Evolutionary conservation across 2,113 vertebrate species (phyloP).

Genomic region (Strix uralensis): DNA sequence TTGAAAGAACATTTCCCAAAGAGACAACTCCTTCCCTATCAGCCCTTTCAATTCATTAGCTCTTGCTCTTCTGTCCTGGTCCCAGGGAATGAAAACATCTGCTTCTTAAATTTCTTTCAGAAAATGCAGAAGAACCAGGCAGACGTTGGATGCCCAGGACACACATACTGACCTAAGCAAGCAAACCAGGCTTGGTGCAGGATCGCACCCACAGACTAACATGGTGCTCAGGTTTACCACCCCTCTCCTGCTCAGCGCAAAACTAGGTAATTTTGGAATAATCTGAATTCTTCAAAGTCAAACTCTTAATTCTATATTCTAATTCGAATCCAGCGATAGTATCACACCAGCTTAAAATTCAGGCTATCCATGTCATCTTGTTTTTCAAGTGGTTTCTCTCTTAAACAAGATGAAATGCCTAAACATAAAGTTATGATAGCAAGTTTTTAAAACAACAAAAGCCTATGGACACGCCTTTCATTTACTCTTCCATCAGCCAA

Average conservation of each 20-base stretch:
- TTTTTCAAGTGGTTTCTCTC: neutral
- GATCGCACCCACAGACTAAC: neutral
- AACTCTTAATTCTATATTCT: neutral
- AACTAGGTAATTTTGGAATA: neutral
- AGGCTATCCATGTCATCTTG: neutral
- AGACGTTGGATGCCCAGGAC: neutral
- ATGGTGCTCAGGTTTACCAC: neutral
- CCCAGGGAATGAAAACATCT: neutral
- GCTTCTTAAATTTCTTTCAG: neutral
- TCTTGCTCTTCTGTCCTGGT: neutral
- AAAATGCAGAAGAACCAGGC: neutral
- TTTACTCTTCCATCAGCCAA: neutral
- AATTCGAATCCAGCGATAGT: neutral
- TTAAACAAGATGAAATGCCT: neutral
- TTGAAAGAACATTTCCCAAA: neutral
- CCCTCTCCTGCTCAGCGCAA: neutral
- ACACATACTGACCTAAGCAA: neutral
- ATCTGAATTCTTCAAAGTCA: neutral
- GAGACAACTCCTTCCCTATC: slow-evolving; percentile 24
- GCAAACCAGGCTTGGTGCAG: neutral
- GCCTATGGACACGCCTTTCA: neutral
- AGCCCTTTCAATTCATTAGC: neutral
- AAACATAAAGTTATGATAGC: neutral
- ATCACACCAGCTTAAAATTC: neutral
- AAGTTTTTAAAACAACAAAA: neutral